These are phyloP conservation scores for Geothlypis trichas DNA, from an alignment of 2,113 vertebrate genomes.

Conservation along the genomic window DNA sequence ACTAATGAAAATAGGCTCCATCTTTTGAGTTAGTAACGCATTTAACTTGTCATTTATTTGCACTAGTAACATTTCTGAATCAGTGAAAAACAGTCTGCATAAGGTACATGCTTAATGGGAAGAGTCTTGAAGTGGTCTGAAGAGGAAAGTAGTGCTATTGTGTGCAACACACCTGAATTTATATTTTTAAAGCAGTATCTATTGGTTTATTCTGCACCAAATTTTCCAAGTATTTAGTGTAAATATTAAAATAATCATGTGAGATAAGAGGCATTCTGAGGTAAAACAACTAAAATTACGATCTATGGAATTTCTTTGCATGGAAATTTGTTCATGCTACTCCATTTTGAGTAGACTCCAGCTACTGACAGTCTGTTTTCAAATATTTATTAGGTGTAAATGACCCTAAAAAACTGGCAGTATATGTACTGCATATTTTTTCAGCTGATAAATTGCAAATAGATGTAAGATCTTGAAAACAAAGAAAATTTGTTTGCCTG, in stretches of 20 bases:
- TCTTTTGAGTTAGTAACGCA: background rate
- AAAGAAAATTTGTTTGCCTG: constrained; percentile 40
- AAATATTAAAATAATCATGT: background rate
- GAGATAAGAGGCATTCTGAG: background rate
- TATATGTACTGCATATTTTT: background rate
- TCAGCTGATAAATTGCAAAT: background rate
- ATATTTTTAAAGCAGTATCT: background rate
- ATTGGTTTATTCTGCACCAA: background rate
- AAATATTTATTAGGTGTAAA: background rate
- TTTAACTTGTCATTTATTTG: background rate
- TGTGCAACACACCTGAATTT: background rate
- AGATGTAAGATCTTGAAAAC: background rate
- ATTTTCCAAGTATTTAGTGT: background rate
- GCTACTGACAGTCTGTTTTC: background rate
- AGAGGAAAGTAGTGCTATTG: background rate
- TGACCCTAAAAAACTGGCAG: background rate
- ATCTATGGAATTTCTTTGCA: background rate
- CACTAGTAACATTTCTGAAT: background rate
- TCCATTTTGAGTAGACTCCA: background rate
- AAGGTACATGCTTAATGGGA: background rate
- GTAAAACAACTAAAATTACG: background rate
- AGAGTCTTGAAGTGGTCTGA: background rate
- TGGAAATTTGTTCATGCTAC: background rate
- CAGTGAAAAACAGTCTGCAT: background rate
- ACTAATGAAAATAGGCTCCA: background rate